Base-by-base conservation (phyloP, 2,113 vertebrate genomes). In the Meles meles region DNA sequence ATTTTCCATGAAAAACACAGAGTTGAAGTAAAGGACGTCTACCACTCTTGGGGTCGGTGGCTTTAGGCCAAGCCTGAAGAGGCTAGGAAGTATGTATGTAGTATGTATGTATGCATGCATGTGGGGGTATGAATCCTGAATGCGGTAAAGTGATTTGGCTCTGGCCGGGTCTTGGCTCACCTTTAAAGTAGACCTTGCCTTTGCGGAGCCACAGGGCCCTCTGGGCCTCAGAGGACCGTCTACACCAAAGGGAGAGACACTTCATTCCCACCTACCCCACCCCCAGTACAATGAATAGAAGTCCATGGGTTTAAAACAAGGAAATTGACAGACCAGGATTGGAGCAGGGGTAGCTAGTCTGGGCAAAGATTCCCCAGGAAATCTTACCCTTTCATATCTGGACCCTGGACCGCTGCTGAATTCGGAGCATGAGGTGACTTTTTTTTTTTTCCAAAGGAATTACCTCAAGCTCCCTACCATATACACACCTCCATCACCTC, bases 91-190 rank as follows among this genome's bases (percentile, higher is more conserved):
- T 15, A 17, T 72, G 63, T 14, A 65, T n/a, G 17, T 8, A 61
- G 23, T 9, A 25, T 25, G 57, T 29, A 63, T n/a, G 14, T 23
- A 27, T 12, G 10, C 1, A 27, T 11, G 25, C 29, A 13, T 5
- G 4, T 5, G 6, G n/a, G 52, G 10, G 21, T 63, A 55, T 2
- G 23, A 61, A n/a, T 47, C n/a, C 12, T 52, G 12, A 74, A 47
- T 3, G 2, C 39, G 34, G 25, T 80, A 31, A 42, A 77, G 55
- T 65, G 44, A 92, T 79, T 97, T 42, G 37, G 23, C 65, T 95
- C 37, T 3, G 49, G 37, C 4, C 0, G 3, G 21, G 20, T 47
- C 37, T 65, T 39, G 20, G 13, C 57, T 4, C 7, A 55, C 6
- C 42, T 88, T 77, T 55, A 88, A 23, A 87, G 44, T 8, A 91